phyloP scores from a whole-genome alignment of 2,113 vertebrate genomes.

The Scomber scombrus region DNA sequence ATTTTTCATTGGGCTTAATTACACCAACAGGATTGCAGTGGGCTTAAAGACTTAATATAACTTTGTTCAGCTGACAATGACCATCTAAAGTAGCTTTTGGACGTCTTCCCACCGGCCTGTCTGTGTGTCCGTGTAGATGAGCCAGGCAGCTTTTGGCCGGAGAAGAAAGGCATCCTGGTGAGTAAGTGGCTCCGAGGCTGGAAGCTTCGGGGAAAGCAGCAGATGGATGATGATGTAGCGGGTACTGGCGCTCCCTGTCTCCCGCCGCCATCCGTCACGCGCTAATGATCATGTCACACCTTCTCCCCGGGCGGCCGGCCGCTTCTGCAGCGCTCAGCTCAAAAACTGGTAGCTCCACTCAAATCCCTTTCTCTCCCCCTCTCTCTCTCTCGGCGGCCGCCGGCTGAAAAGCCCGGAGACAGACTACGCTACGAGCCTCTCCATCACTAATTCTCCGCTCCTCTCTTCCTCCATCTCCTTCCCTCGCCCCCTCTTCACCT shows the following conservation, averaged over 20 bases:
- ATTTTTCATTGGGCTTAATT: constrained; percentile 55
- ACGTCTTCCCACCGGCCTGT: constrained; percentile 59
- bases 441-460: constrained; percentile 63
- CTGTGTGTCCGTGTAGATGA: constrained; percentile 67
- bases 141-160: constrained; percentile 73
- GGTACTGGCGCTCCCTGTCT: constrained; percentile 77
- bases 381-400: constrained; percentile 42
- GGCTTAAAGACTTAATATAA: constrained; percentile 56
- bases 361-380: constrained; percentile 41
- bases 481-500: constrained; percentile 70
- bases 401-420: constrained; percentile 67
- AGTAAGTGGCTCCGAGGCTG: constrained; percentile 74
- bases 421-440: constrained; percentile 57
- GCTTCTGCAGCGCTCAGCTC: constrained; percentile 81
- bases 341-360: constrained; percentile 73
- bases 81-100: constrained; percentile 67
- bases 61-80: constrained; percentile 58
- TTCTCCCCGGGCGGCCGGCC: constrained; percentile 75
- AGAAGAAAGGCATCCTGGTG: constrained; percentile 80
- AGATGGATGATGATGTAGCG: constrained; percentile 84
- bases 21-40: constrained; percentile 25
- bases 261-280: constrained; percentile 82
- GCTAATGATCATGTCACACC: constrained; percentile 84
- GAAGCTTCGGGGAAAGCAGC: constrained; percentile 73
- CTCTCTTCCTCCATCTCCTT: constrained; percentile 41